Conservation (phyloP, 2,797 vertebrate genomes). For the Micromesistius poutassou region DNA sequence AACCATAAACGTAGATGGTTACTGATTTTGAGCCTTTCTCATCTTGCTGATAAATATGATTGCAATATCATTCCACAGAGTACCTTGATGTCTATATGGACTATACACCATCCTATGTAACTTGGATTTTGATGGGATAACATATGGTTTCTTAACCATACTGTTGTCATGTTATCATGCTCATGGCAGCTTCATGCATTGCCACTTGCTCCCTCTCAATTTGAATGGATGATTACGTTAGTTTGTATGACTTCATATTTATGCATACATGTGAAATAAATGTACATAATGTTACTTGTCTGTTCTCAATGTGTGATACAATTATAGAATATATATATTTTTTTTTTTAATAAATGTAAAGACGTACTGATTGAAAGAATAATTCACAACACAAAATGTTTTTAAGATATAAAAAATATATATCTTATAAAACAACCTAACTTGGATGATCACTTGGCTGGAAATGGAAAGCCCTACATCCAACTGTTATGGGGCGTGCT, state of each 20-base stretch:
- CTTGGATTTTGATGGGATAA: background rate
- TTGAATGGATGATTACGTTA: too few species aligned
- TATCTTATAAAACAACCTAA: background rate
- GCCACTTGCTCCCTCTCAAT: background rate
- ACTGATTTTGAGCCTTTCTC: background rate
- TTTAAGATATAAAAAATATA: background rate
- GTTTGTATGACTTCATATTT: background rate
- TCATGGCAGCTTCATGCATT: background rate
- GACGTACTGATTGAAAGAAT: background rate
- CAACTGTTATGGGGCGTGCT: background rate
- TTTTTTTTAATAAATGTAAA: background rate
- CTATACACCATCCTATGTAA: background rate
- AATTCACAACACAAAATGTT: background rate
- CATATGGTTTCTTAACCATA: background rate
- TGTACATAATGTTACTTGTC: background rate
- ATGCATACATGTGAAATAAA: slow-evolving; percentile 3
- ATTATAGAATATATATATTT: background rate
- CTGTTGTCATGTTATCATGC: background rate
- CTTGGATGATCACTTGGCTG: background rate
- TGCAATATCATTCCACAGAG: background rate
- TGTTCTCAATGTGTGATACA: background rate
- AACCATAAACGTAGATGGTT: background rate
- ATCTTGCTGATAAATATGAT: background rate
- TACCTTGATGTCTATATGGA: background rate
- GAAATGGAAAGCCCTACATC: background rate